Conservation (phyloP, 2,113 vertebrate genomes). For the Toxotes chatareus region DNA sequence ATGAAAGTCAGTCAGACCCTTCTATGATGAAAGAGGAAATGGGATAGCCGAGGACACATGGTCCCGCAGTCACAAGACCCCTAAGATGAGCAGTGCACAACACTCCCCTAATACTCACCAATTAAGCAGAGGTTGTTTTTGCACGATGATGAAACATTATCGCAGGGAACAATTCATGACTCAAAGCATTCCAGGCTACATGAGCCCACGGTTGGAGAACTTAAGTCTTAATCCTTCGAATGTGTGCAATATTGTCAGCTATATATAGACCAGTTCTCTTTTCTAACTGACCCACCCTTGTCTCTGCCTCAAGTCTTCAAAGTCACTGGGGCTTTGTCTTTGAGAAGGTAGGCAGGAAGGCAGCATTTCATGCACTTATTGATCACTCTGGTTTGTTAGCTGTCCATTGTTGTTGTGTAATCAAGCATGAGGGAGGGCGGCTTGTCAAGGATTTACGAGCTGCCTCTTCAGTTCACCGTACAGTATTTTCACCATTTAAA, state of each 20-base stretch:
- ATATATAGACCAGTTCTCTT: conserved; percentile 89
- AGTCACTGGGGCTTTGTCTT: conserved; percentile 82
- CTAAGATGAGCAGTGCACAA: conserved; percentile 82
- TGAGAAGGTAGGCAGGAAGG: conserved; percentile 71
- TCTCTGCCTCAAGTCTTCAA: conserved; percentile 74
- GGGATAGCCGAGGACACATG: conserved; percentile 90
- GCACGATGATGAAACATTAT: conserved; percentile 98
- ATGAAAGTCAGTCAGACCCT: conserved; percentile 83
- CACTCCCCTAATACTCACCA: conserved; percentile 87
- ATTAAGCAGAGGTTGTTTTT: conserved; percentile 91
- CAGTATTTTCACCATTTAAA: conserved; percentile 56
- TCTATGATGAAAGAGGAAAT: conserved; percentile 88
- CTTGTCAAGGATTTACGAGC: conserved; percentile 64
- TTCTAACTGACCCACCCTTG: conserved; percentile 58
- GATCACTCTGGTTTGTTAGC: conserved; percentile 76
- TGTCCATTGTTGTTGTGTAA: conserved; percentile 80
- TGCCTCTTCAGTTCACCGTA: conserved; percentile 37
- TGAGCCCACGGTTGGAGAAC: conserved; percentile 91
- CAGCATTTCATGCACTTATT: conserved; percentile 76
- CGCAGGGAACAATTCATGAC: conserved; percentile 98
- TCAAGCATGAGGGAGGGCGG: conserved; percentile 61
- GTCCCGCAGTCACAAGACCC: conserved; percentile 87
- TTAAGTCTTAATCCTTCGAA: conserved; percentile 90
- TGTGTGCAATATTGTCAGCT: conserved; percentile 97
- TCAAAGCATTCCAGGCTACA: conserved; percentile 97